Conservation (phyloP, 2,113 vertebrate genomes). For the Pteruthius melanotis region DNA sequence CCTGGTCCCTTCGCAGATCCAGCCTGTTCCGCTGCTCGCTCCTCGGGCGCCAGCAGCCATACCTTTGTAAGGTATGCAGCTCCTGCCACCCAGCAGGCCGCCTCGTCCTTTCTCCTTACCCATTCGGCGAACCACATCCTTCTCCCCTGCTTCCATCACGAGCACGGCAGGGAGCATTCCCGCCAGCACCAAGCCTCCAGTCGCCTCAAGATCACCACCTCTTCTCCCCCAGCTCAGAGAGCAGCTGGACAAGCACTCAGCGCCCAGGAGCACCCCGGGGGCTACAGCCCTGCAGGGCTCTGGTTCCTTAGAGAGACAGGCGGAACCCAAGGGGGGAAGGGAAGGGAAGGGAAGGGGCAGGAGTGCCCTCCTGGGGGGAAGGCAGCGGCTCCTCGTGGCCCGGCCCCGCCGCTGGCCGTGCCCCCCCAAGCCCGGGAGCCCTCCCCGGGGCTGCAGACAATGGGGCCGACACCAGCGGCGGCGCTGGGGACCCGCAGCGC, state of each 20-base stretch:
- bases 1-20: not conserved
- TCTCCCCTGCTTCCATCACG: not conserved
- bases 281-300: not conserved
- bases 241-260: not conserved
- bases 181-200: not conserved
- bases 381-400: conserved; percentile 17
- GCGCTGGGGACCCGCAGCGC: not conserved
- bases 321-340: not conserved
- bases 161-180: not conserved
- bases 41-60: not conserved
- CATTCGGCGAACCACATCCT: not conserved
- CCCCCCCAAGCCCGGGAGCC: not conserved
- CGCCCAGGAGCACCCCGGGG: not conserved
- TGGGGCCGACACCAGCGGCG: not conserved
- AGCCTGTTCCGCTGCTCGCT: not conserved
- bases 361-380: not conserved
- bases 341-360: not conserved
- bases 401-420: not conserved
- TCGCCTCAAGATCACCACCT: fast-evolving
- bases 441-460: conserved; percentile 8
- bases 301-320: not conserved
- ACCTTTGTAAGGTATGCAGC: not conserved
- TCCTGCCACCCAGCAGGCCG: not conserved
- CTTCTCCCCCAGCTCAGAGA: not conserved
- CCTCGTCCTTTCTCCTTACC: not conserved